phyloP scores from a whole-genome alignment of 1,140 invertebrate species.

The Drosophila ohnishii region DNA sequence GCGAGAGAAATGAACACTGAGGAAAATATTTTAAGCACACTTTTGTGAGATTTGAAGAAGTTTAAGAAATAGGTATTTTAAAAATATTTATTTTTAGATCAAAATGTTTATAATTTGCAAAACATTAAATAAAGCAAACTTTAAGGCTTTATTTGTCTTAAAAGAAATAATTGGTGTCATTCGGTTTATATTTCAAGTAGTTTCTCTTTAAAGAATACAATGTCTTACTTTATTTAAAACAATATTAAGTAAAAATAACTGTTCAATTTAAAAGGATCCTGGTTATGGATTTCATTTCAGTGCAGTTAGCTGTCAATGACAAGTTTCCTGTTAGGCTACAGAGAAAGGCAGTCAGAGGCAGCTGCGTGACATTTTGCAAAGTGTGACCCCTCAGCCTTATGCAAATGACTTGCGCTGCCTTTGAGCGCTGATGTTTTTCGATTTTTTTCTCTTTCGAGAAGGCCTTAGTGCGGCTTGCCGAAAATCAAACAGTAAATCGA shows the following conservation, averaged over 20 bases:
- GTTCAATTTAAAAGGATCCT: neutral
- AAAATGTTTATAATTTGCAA: neutral
- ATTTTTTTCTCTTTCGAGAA: neutral
- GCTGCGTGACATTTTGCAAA: slow-evolving; percentile 31
- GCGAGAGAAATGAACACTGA: neutral
- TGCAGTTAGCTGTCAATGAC: slow-evolving; percentile 1
- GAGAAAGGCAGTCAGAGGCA: neutral
- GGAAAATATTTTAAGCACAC: neutral
- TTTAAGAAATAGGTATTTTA: neutral
- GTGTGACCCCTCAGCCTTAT: slow-evolving; percentile 21
- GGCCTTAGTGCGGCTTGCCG: slow-evolving; percentile 8
- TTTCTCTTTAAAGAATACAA: neutral
- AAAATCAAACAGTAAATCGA: slow-evolving; percentile 40
- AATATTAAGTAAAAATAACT: neutral
- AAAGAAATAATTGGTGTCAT: neutral
- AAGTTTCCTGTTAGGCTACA: neutral
- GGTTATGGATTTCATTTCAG: neutral
- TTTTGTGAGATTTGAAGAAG: neutral
- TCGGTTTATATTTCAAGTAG: neutral
- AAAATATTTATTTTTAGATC: neutral
- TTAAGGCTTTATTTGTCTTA: neutral
- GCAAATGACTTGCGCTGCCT: slow-evolving; percentile 36
- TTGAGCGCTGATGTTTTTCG: slow-evolving; percentile 6
- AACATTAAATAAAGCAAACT: neutral
- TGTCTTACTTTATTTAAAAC: neutral